These are phyloP conservation scores for Gnathonemus longibarbis DNA, from an alignment of 2,113 vertebrate species.

Conservation along the genomic window DNA sequence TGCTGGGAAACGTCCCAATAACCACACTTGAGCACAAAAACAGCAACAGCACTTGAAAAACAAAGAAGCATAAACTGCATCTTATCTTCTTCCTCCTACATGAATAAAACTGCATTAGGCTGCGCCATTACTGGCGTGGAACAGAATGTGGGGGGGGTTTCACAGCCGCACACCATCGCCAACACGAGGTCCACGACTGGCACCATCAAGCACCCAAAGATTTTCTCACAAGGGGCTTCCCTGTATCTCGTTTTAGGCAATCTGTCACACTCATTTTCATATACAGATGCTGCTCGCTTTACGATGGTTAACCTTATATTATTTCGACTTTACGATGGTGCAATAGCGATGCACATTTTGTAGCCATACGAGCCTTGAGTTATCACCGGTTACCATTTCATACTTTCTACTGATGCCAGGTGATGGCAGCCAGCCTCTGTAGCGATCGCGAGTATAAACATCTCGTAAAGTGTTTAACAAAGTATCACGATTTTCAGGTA, in stretches of 20 bases:
- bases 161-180: neutral
- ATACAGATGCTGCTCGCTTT: neutral
- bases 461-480: neutral
- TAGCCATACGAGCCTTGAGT: neutral
- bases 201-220: neutral
- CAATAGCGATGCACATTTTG: neutral
- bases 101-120: conserved; percentile 1
- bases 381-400: neutral
- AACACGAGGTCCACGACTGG: neutral
- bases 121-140: neutral
- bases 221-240: neutral
- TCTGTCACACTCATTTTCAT: neutral
- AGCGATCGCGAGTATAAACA: neutral
- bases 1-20: conserved; percentile 11
- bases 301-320: neutral
- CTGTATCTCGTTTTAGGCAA: neutral
- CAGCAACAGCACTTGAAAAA: conserved; percentile 15
- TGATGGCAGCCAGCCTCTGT: neutral
- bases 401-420: neutral
- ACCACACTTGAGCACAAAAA: conserved; percentile 11
- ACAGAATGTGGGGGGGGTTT: neutral
- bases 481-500: neutral
- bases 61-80: conserved; percentile 10
- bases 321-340: neutral
- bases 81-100: conserved; percentile 8